Conservation (phyloP, 1,140 invertebrate species). For the Ctenoplectra terminalis region DNA sequence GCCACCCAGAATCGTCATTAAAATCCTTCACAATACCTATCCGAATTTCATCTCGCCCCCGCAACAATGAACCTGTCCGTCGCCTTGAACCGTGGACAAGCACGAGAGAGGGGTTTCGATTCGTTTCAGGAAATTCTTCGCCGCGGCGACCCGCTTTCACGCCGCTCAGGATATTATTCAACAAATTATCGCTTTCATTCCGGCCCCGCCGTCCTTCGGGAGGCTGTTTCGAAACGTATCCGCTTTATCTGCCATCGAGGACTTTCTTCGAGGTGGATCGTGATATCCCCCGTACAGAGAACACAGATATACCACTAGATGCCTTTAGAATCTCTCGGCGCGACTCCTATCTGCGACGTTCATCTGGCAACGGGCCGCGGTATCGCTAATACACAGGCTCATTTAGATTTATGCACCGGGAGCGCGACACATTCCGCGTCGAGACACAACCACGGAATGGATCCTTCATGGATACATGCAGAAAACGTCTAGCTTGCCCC, state of each 20-base stretch:
- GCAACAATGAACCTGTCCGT: constrained; percentile 14
- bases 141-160: constrained; percentile 13
- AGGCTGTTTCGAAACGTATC: constrained; percentile 52
- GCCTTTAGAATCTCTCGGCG: constrained; percentile 7
- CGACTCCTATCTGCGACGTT: constrained; percentile 43
- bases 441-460: not conserved
- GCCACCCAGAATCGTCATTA: not conserved
- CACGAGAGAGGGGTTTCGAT: not conserved
- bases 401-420: constrained; percentile 60
- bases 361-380: constrained; percentile 42
- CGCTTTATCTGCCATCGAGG: constrained; percentile 48
- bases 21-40: no score
- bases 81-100: not conserved
- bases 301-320: constrained; percentile 37
- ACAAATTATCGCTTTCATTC: constrained; percentile 45
- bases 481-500: not conserved
- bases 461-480: not conserved
- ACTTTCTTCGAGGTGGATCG: constrained; percentile 49
- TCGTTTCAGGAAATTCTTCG: constrained; percentile 25
- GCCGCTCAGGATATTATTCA: constrained; percentile 26
- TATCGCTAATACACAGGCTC: constrained; percentile 49
- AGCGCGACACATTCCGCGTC: constrained; percentile 51
- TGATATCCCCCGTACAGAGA: constrained; percentile 12
- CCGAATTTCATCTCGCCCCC: constrained; percentile 18
- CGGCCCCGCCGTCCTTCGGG: constrained; percentile 31